Evolutionary conservation across 2,888 invertebrate species (phyloP), one percentile per base, ranked within the genome.

Genomic region (Netelia fuscicornis): DNA sequence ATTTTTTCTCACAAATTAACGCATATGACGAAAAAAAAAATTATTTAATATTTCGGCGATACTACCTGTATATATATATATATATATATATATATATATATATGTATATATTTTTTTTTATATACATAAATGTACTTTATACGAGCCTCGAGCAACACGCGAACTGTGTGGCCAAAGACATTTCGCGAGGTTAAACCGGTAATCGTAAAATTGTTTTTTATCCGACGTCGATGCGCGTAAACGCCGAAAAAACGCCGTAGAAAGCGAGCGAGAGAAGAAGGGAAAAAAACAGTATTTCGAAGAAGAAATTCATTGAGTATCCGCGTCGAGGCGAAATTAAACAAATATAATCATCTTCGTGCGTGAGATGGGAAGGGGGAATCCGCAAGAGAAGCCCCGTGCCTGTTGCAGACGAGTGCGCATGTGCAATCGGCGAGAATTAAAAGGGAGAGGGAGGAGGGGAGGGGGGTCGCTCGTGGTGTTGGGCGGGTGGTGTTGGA

Each of bases 161-260:
- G 37, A 58, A 37, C 17, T 54, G 11, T 11, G 8, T 56, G 72
- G 11, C 25, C n/a, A 42, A 25, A 37, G 52, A 65, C 23, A 42
- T n/a, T n/a, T 25, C 6, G 0, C 37, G 80, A 77, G 72, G 23
- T 65, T 64, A 81, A 89, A 90, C 88, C 87, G 88, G 90, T 87
- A 88, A 87, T 89, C 88, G 86, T 89, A 86, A 90, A 90, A 88
- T 81, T 76, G 76, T 81, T 83, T 62, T n/a, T 25, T 25, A 11
- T n/a, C 17, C 65, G 44, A 42, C 30, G 60, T 74, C 75, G 37
- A 60, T 81, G 77, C 62, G 75, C 9, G 30, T 9, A 44, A 79
- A 68, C 23, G 52, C n/a, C 11, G 58, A 23, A 44, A 81, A 72
- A 78, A 65, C 48, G 81, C 77, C 70, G 75, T 60, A 42, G 17